These are phyloP conservation scores for Fukomys damarensis DNA, from an alignment of 2,113 vertebrate species.

Conservation along the genomic window DNA sequence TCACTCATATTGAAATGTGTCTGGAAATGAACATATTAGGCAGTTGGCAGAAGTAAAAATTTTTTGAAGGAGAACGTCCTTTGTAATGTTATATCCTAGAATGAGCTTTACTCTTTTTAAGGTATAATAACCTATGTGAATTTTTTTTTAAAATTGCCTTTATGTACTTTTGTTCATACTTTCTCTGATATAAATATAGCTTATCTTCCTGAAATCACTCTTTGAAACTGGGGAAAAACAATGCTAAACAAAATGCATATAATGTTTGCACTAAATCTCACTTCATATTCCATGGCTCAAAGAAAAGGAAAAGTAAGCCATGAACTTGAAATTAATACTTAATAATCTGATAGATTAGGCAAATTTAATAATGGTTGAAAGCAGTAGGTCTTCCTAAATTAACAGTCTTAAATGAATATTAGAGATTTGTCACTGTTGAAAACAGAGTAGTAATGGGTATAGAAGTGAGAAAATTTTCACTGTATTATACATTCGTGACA, in stretches of 20 bases:
- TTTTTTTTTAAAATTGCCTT: background rate
- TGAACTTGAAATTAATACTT: background rate
- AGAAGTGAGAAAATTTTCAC: background rate
- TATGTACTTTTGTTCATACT: background rate
- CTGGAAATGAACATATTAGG: constrained; percentile 37
- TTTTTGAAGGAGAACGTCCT: background rate
- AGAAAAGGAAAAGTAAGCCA: background rate
- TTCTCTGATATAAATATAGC: background rate
- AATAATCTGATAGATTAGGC: background rate
- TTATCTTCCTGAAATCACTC: background rate
- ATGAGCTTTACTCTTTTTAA: background rate
- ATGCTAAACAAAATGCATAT: background rate
- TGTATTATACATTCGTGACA: background rate
- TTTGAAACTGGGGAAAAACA: background rate
- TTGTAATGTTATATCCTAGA: background rate
- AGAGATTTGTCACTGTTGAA: background rate
- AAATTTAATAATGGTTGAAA: background rate
- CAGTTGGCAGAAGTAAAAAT: background rate
- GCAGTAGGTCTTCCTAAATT: background rate
- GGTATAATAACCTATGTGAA: constrained; percentile 2
- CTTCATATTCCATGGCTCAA: background rate
- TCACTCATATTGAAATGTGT: constrained; percentile 30
- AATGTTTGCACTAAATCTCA: background rate
- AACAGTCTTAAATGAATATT: background rate
- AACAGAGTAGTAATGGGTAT: background rate